Conservation (phyloP, 64 coral and sea anemone genomes). For the Porites lutea region DNA sequence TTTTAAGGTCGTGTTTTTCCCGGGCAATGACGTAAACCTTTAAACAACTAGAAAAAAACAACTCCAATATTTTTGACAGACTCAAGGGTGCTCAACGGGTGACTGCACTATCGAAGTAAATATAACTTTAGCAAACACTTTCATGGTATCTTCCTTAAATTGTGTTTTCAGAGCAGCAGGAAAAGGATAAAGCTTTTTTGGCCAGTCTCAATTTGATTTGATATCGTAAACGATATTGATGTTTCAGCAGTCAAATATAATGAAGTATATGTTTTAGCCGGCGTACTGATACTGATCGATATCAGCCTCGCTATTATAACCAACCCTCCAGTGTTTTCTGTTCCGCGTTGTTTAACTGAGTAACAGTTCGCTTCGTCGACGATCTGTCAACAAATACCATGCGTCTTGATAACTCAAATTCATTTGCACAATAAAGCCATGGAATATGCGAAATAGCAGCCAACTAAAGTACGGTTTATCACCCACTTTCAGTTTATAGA, state of each 20-base stretch:
- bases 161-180: not conserved
- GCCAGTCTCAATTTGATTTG: too few relatives aligned
- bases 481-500: too few relatives aligned
- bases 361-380: too few relatives aligned
- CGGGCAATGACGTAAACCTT: not conserved
- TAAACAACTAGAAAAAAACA: not conserved
- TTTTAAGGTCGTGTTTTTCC: not conserved
- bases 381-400: too few relatives aligned
- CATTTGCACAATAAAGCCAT: too few relatives aligned
- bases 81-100: not conserved
- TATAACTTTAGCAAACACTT: not conserved
- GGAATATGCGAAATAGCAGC: too few relatives aligned
- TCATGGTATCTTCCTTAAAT: not conserved
- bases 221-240: not conserved
- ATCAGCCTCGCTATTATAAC: not conserved
- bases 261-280: not conserved
- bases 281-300: not conserved
- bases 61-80: not conserved
- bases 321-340: too few relatives aligned
- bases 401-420: too few relatives aligned
- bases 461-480: too few relatives aligned
- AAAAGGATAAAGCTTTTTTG: not conserved
- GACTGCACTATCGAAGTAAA: not conserved
- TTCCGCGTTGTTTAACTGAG: too few relatives aligned
- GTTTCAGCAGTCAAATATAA: not conserved